Percentiles rank a stretch among this genome's conserved stretches.
Conservation (phyloP, 2,113 vertebrate genomes). For the Parotia lawesii region DNA sequence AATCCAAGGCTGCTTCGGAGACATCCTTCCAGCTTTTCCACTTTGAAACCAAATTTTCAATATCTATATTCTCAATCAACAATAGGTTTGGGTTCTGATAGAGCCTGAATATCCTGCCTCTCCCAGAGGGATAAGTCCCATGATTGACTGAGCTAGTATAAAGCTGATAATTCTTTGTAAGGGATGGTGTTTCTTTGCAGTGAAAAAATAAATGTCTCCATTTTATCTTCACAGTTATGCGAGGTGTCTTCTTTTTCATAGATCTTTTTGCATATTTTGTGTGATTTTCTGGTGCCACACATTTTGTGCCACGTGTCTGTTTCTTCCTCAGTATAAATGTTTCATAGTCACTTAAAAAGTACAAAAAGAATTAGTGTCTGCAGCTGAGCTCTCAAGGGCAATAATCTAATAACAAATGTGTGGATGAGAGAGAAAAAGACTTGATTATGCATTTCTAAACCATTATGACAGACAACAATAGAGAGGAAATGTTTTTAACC, state of each 20-base stretch:
- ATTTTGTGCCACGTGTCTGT: background rate
- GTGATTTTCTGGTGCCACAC: background rate
- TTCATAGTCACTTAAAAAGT: slow-evolving; percentile 6
- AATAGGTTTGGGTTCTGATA: background rate
- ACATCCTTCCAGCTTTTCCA: background rate
- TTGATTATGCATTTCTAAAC: slow-evolving; percentile 38
- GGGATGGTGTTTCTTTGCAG: background rate
- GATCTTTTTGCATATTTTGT: background rate
- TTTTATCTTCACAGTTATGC: background rate
- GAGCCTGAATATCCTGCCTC: background rate
- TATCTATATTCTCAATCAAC: background rate
- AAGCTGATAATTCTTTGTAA: background rate
- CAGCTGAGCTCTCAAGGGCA: slow-evolving; percentile 29
- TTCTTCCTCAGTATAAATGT: background rate
- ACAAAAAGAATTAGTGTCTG: background rate
- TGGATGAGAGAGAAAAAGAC: background rate
- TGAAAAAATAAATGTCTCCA: background rate
- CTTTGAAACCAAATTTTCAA: background rate
- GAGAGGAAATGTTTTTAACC: slow-evolving; percentile 21
- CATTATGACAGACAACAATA: slow-evolving; percentile 20
- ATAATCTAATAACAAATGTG: slow-evolving; percentile 9
- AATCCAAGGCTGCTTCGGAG: background rate
- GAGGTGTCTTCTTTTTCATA: background rate
- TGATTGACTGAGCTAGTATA: background rate
- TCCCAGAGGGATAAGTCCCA: background rate